Percentiles rank a stretch among this genome's conserved stretches.
phyloP scores from a whole-genome alignment of 2,113 vertebrate genomes.

The Nyctereutes procyonoides region DNA sequence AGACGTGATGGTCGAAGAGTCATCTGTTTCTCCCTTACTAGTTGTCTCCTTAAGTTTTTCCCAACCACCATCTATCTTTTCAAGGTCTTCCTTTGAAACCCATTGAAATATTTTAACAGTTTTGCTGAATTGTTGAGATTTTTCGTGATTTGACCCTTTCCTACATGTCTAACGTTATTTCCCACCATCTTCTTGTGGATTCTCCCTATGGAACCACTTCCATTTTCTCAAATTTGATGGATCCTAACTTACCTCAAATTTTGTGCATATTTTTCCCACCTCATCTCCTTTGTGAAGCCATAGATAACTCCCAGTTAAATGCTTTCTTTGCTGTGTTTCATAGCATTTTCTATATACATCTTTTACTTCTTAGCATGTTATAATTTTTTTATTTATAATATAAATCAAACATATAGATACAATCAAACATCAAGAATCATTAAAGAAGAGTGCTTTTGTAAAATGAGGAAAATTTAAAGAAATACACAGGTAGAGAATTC shows the following conservation, averaged over 20 bases:
- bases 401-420: too few species aligned
- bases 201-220: not conserved
- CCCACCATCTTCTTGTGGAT: not conserved
- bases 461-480: constrained; percentile 19
- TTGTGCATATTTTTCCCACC: not conserved
- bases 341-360: not conserved
- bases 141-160: not conserved
- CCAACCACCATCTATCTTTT: not conserved
- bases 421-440: not conserved
- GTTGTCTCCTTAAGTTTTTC: not conserved
- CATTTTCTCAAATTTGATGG: not conserved
- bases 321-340: not conserved
- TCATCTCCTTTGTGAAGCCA: not conserved
- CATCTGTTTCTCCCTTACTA: not conserved
- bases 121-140: not conserved
- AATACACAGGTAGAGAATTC: constrained; percentile 8
- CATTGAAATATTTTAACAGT: not conserved
- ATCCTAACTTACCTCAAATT: not conserved
- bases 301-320: not conserved
- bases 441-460: not conserved
- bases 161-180: not conserved
- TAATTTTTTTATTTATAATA: not conserved
- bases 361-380: not conserved
- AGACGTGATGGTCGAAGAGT: not conserved
- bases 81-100: not conserved